Conservation (phyloP, 1,140 invertebrate species). For the Vanessa tameamea region DNA sequence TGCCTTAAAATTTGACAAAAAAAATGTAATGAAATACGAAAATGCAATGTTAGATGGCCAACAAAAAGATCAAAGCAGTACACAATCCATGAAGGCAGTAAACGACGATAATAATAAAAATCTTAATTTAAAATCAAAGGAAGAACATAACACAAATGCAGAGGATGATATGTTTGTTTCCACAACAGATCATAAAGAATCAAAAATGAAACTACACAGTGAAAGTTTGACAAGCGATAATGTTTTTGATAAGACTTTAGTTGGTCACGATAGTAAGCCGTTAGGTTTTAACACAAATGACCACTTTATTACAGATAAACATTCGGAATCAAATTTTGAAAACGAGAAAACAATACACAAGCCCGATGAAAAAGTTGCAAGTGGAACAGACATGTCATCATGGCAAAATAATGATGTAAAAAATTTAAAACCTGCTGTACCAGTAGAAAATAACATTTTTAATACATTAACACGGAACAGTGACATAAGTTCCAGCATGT, state of each 20-base stretch:
- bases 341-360: neutral
- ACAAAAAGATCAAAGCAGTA: neutral
- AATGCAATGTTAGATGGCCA: neutral
- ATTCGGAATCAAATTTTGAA: neutral
- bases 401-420: neutral
- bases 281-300: neutral
- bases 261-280: slow-evolving; percentile 2
- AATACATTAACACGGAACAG: neutral
- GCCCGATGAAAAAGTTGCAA: neutral
- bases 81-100: neutral
- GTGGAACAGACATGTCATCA: neutral
- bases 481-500: neutral
- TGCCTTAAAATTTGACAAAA: slow-evolving; percentile 45
- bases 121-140: neutral
- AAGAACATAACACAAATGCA: slow-evolving; percentile 12
- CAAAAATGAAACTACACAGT: slow-evolving; percentile 39
- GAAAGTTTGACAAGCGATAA: slow-evolving; percentile 37
- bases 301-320: neutral
- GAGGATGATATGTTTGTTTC: slow-evolving; percentile 37
- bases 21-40: slow-evolving; percentile 6
- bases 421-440: neutral
- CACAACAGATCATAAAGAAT: slow-evolving; percentile 38
- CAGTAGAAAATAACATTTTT: neutral
- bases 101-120: neutral
- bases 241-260: neutral